phyloP scores from a whole-genome alignment of 2,888 invertebrate genomes.

The Colletes collaris region DNA sequence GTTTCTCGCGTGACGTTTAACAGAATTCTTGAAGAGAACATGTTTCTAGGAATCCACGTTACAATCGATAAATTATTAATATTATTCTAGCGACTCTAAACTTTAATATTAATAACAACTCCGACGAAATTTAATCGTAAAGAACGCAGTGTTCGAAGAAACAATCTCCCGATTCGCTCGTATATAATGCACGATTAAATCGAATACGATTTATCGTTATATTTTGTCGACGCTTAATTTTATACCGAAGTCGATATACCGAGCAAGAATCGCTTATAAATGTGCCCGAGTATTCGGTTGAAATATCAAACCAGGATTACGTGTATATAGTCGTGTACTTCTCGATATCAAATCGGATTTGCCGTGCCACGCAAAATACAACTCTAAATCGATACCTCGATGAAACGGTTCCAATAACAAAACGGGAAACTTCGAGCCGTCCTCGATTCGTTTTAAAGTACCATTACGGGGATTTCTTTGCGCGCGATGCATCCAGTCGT shows the following conservation, averaged over 20 bases:
- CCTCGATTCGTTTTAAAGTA: not conserved
- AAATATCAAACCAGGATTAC: slow-evolving; percentile 35
- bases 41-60: too few species aligned
- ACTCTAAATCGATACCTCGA: slow-evolving; percentile 13
- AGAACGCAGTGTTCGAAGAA: too few species aligned
- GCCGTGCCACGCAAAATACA: slow-evolving; percentile 3
- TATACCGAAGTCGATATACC: not conserved
- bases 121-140: too few species aligned
- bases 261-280: not conserved
- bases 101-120: too few species aligned
- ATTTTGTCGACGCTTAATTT: not conserved
- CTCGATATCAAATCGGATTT: slow-evolving; percentile 47
- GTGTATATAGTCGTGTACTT: slow-evolving; percentile 26
- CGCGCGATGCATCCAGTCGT: too few species aligned
- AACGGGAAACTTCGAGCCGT: not conserved
- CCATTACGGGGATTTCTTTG: not conserved
- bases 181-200: too few species aligned
- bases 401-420: not conserved
- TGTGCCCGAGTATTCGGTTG: slow-evolving; percentile 25
- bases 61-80: too few species aligned
- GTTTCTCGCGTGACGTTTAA: too few species aligned
- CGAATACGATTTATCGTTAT: too few species aligned
- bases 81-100: too few species aligned
- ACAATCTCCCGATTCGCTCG: too few species aligned
- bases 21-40: too few species aligned